phyloP scores from a whole-genome alignment of 2,113 vertebrate genomes.

The Channa maculata region DNA sequence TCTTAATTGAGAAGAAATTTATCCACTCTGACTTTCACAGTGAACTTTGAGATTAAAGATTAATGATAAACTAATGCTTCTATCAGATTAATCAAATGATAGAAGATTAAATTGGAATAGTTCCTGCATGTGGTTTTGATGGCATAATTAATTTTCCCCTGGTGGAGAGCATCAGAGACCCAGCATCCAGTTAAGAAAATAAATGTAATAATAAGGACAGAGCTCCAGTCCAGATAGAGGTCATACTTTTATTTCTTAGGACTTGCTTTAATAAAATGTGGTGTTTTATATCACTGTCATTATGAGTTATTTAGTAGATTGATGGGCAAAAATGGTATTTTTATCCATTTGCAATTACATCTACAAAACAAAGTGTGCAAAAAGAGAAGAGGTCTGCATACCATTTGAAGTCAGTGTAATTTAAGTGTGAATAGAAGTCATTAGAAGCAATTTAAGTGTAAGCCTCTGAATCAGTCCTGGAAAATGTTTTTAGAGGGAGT shows the following conservation, averaged over 20 bases:
- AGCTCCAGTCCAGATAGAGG: slow-evolving; percentile 15
- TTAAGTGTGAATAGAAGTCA: slow-evolving; percentile 34
- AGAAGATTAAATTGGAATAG: slow-evolving; percentile 52
- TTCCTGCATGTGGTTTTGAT: slow-evolving; percentile 49
- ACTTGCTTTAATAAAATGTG: not conserved
- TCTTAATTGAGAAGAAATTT: slow-evolving; percentile 57
- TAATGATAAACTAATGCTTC: slow-evolving; percentile 69
- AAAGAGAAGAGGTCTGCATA: too few relatives aligned
- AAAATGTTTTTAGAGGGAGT: slow-evolving; percentile 26
- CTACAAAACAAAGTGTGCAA: too few relatives aligned
- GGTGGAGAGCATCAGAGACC: slow-evolving; percentile 33
- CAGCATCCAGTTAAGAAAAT: slow-evolving; percentile 1
- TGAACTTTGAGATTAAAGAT: slow-evolving; percentile 62
- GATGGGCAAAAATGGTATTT: too few relatives aligned
- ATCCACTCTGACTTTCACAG: slow-evolving; percentile 54
- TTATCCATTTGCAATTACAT: too few relatives aligned
- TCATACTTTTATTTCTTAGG: slow-evolving; percentile 16
- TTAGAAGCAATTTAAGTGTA: slow-evolving; percentile 30
- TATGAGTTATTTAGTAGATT: too few relatives aligned
- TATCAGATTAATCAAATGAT: slow-evolving; percentile 61
- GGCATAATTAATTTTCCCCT: slow-evolving; percentile 26
- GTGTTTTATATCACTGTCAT: too few relatives aligned
- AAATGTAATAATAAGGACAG: slow-evolving; percentile 1
- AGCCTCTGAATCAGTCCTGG: slow-evolving; percentile 47
- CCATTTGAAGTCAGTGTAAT: not conserved